Conservation (phyloP, 2,113 vertebrate genomes). For the Oreochromis spilurus region DNA sequence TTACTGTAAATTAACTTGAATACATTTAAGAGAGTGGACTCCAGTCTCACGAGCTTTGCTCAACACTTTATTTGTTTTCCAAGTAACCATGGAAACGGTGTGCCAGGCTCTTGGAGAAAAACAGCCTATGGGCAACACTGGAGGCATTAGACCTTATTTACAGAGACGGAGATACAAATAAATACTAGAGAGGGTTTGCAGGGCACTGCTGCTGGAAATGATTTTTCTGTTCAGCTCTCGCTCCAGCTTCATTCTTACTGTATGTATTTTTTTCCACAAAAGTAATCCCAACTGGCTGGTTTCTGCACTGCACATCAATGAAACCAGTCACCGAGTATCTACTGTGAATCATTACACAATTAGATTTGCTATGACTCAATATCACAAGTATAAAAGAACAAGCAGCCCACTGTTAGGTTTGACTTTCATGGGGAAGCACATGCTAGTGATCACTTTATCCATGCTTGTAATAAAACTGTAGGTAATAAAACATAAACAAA, state of each 20-base stretch:
- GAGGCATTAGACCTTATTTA: neutral
- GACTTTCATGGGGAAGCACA: neutral
- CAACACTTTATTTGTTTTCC: slow-evolving; percentile 41
- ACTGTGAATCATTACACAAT: neutral
- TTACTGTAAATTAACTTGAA: slow-evolving; percentile 18
- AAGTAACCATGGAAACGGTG: slow-evolving; percentile 36
- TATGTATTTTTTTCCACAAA: neutral
- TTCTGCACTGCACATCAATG: neutral
- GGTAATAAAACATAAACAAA: neutral
- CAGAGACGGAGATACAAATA: neutral
- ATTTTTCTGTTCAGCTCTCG: neutral
- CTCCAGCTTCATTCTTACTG: neutral
- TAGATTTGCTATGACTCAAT: slow-evolving; percentile 37
- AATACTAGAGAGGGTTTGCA: neutral
- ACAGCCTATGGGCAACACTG: neutral
- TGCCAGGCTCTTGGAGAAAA: slow-evolving; percentile 18
- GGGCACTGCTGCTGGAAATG: slow-evolving; percentile 3
- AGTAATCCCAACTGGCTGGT: neutral
- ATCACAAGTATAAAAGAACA: slow-evolving; percentile 30
- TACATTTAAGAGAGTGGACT: neutral
- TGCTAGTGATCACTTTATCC: neutral
- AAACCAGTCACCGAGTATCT: neutral
- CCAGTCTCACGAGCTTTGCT: neutral
- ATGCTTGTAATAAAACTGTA: neutral
- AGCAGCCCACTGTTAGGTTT: neutral